Conservation (phyloP, 2,797 vertebrate genomes). For the Oceanodroma leucorhoa region DNA sequence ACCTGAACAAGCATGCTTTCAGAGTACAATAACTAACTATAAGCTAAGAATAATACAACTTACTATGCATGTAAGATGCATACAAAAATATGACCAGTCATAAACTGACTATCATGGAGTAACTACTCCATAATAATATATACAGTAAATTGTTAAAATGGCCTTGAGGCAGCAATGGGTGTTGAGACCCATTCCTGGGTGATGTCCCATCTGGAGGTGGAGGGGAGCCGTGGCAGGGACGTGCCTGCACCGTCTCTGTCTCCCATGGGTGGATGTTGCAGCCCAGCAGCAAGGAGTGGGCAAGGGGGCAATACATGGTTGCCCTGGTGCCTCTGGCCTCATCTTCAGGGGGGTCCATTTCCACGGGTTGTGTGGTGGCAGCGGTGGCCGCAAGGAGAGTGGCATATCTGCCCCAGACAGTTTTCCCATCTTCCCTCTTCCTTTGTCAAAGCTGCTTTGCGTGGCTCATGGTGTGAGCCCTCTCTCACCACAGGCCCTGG, state of each 20-base stretch:
- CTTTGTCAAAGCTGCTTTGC: not conserved
- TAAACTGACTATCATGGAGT: not conserved
- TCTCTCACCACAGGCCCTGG: not conserved
- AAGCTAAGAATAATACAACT: not conserved
- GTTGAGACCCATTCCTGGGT: not conserved
- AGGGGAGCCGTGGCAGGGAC: not conserved
- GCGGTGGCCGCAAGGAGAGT: not conserved
- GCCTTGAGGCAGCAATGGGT: not conserved
- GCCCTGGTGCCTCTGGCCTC: not conserved
- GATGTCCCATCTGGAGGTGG: not conserved
- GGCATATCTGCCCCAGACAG: not conserved
- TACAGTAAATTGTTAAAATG: not conserved
- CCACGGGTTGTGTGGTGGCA: not conserved
- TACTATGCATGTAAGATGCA: not conserved
- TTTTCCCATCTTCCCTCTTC: not conserved
- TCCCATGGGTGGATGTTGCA: not conserved
- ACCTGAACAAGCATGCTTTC: not conserved
- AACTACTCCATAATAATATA: not conserved
- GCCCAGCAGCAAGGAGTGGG: not conserved
- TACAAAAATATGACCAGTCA: not conserved
- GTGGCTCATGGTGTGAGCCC: not conserved
- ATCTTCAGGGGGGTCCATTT: not conserved
- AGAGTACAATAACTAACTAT: not conserved
- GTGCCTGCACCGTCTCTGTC: rapidly evolving
- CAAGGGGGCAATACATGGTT: rapidly evolving